A percentile compares a stretch with the other conserved stretches of the same genome.
These are phyloP conservation scores for Lichenostomus cassidix DNA, from an alignment of 2,113 vertebrate genomes.

Conservation along the genomic window DNA sequence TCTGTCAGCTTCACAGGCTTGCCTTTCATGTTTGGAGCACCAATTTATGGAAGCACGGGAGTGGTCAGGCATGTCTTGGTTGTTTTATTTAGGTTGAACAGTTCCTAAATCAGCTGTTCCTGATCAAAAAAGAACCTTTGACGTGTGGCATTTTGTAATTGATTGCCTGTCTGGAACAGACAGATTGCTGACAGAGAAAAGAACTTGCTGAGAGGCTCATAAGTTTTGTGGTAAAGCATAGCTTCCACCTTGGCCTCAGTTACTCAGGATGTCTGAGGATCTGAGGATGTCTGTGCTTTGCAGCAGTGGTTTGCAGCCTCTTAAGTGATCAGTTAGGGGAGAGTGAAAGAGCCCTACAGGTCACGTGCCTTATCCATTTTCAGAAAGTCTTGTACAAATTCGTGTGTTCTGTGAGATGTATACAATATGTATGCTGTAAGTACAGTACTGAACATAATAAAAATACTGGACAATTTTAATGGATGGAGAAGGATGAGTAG, in stretches of 20 bases:
- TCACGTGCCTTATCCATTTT: not conserved
- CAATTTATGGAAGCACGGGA: not conserved
- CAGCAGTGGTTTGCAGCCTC: not conserved
- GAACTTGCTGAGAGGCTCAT: not conserved
- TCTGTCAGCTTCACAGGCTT: not conserved
- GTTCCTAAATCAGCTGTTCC: not conserved
- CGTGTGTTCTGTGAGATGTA: not conserved
- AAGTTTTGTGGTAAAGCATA: not conserved
- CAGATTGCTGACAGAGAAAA: not conserved
- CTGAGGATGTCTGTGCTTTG: not conserved
- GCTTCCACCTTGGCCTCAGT: not conserved
- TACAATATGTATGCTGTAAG: not conserved
- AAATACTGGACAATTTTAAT: not conserved
- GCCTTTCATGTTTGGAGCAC: not conserved
- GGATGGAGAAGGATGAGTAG: not conserved
- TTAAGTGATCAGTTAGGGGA: not conserved
- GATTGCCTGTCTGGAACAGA: not conserved
- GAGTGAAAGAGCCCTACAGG: not conserved
- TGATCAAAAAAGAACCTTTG: not conserved
- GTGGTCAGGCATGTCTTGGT: not conserved
- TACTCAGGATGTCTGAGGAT: not conserved
- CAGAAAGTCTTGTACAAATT: not conserved
- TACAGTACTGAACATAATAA: not conserved
- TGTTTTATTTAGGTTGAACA: not conserved
- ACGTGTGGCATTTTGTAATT: not conserved